A percentile compares a stretch with the other conserved stretches of the same genome.
These are phyloP conservation scores for Apeltes quadracus DNA, from an alignment of 2,113 vertebrate species.

Conservation along the genomic window DNA sequence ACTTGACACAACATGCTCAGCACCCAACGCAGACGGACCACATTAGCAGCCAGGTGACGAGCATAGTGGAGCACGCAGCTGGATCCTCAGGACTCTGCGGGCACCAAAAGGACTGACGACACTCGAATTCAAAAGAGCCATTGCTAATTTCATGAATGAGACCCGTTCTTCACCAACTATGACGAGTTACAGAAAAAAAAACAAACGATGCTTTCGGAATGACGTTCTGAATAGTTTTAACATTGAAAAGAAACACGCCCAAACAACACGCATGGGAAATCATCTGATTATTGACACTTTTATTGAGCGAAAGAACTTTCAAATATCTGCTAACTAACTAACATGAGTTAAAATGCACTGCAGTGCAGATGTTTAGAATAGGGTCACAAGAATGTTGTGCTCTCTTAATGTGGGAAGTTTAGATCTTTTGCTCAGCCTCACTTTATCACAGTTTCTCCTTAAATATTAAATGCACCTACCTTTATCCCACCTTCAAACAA, in stretches of 20 bases:
- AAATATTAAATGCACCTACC: conserved; percentile 59
- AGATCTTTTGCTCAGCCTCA: conserved; percentile 31
- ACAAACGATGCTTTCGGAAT: not conserved
- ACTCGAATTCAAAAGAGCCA: not conserved
- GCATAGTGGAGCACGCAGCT: not conserved
- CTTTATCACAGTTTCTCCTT: conserved; percentile 50
- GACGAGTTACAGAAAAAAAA: not conserved
- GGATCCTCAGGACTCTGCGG: not conserved
- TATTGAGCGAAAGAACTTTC: conserved; percentile 33
- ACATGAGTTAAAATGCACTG: not conserved
- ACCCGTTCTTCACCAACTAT: not conserved
- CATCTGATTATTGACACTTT: conserved; percentile 31
- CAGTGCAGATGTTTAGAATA: not conserved
- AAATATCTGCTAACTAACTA: conserved; percentile 28
- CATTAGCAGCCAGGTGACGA: not conserved
- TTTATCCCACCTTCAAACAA: conserved; percentile 29
- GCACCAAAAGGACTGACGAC: conserved; percentile 5
- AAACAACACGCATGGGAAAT: conserved; percentile 7
- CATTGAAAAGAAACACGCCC: not conserved
- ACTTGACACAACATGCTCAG: not conserved
- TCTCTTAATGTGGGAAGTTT: conserved; percentile 45
- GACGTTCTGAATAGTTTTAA: not conserved
- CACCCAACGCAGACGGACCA: not conserved
- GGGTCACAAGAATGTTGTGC: conserved; percentile 15
- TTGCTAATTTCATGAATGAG: not conserved